Percentiles rank a stretch among this genome's conserved stretches.
These are phyloP conservation scores for Urocolius indicus DNA, from an alignment of 2,113 vertebrate species.

Conservation along the genomic window DNA sequence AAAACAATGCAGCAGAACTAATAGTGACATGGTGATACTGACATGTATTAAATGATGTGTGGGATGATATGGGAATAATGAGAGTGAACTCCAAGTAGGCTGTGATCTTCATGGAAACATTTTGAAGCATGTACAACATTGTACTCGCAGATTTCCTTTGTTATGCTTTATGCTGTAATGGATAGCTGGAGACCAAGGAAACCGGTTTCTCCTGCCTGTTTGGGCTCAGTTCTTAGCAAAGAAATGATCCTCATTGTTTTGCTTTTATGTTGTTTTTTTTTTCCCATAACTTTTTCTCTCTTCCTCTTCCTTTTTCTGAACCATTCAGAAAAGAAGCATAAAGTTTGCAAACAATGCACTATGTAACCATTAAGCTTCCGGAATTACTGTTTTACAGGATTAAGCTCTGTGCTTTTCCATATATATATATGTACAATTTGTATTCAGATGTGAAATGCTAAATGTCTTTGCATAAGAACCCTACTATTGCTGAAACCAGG, in stretches of 20 bases:
- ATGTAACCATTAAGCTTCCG: background rate
- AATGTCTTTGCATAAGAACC: background rate
- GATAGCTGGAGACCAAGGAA: background rate
- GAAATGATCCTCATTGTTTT: background rate
- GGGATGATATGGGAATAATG: background rate
- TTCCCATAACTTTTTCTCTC: background rate
- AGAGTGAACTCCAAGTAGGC: background rate
- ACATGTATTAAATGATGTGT: background rate
- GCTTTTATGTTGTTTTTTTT: background rate
- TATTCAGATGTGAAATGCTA: background rate
- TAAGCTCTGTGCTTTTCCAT: background rate
- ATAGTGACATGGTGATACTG: background rate
- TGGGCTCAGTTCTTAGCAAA: background rate
- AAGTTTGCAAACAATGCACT: background rate
- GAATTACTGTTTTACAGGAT: background rate
- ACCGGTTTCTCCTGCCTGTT: background rate
- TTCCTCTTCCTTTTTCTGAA: background rate
- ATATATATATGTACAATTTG: background rate
- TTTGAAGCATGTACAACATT: background rate
- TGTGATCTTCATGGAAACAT: background rate
- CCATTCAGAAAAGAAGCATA: background rate
- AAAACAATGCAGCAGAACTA: background rate
- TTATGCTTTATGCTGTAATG: background rate
- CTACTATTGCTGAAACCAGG: background rate
- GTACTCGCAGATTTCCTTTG: background rate